Evolutionary conservation across 2,797 vertebrate genomes (phyloP).

Genomic region (Myiotriccus ornatus): DNA sequence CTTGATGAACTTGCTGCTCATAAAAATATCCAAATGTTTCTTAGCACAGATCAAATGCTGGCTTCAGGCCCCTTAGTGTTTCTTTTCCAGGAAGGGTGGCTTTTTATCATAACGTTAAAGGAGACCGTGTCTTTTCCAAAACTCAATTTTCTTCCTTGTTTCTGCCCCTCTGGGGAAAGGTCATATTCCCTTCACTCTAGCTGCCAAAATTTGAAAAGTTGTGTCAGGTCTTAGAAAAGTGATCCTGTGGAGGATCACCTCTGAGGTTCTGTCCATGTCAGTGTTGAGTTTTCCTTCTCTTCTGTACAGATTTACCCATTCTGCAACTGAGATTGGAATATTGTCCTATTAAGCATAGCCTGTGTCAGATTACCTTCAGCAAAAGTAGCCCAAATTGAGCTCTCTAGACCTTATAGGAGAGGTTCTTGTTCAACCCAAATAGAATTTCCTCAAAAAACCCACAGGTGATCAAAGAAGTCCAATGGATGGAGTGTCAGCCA

Average conservation of each 20-base stretch:
- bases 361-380: not conserved
- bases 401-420: not conserved
- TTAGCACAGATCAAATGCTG: slow-evolving; percentile 51
- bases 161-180: not conserved
- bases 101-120: slow-evolving; percentile 46
- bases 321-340: not conserved
- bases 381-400: not conserved
- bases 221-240: not conserved
- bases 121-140: slow-evolving; percentile 13
- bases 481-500: not conserved
- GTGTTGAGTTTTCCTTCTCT: not conserved
- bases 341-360: not conserved
- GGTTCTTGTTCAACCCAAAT: not conserved
- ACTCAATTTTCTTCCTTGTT: slow-evolving; percentile 3
- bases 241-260: not conserved
- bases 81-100: slow-evolving; percentile 37
- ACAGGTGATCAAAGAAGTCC: not conserved
- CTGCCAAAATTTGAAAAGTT: slow-evolving; percentile 27
- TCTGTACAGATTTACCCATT: not conserved
- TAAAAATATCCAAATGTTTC: slow-evolving; percentile 67
- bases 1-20: slow-evolving; percentile 56
- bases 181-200: not conserved
- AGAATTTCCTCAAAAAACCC: not conserved
- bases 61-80: slow-evolving; percentile 37
- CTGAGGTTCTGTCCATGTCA: not conserved